phyloP scores from a whole-genome alignment of 23 tunicate genomes.

The Diplosoma virens region DNA sequence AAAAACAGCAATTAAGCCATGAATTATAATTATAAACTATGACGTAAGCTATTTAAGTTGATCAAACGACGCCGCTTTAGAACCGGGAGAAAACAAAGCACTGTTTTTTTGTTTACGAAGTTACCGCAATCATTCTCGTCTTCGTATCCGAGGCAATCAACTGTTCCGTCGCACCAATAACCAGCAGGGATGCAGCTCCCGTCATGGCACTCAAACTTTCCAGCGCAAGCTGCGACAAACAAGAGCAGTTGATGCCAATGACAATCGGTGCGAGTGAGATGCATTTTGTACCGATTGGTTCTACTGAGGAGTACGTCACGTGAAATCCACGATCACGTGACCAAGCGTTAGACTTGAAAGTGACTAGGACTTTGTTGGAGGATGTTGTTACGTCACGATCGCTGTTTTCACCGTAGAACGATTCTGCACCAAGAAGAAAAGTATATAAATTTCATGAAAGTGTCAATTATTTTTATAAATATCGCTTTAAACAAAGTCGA shows the following conservation, averaged over 20 bases:
- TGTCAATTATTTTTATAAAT: too few species aligned
- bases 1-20: too few species aligned
- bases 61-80: too few species aligned
- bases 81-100: neutral
- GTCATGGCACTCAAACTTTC: neutral
- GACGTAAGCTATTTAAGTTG: too few species aligned
- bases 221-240: neutral
- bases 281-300: neutral
- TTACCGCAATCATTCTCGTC: slow-evolving; percentile 18
- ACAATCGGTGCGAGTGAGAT: too few species aligned
- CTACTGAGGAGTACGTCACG: neutral
- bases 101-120: neutral
- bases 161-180: slow-evolving; percentile 11
- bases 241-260: too few species aligned
- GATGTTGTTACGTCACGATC: neutral
- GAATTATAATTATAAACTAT: too few species aligned
- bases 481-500: too few species aligned
- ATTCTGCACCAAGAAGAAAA: neutral
- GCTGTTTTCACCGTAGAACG: slow-evolving; percentile 11
- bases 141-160: neutral
- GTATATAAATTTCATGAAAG: neutral
- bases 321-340: slow-evolving; percentile 1
- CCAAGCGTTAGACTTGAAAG: neutral
- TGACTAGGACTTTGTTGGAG: neutral
- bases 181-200: slow-evolving; percentile 2